phyloP scores from a whole-genome alignment of 2,888 invertebrate species.

The Smittia sp. region DNA sequence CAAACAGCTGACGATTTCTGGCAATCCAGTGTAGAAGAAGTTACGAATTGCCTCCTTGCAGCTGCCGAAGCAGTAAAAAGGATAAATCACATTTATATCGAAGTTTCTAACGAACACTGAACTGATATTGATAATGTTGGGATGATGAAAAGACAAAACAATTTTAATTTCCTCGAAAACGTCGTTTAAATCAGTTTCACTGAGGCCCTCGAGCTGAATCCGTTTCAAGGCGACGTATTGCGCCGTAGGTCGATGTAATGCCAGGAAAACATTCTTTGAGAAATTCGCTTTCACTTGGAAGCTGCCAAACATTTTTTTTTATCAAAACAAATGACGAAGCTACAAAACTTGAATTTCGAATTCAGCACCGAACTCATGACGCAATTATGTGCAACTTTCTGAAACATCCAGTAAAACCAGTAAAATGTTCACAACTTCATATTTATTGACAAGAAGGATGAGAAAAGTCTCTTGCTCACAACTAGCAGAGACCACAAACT shows the following conservation, averaged over 20 bases:
- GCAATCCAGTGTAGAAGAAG: constrained; percentile 63
- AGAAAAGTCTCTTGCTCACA: no score
- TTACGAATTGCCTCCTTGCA: constrained; percentile 74
- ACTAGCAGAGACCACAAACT: no score
- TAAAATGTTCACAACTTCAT: no score
- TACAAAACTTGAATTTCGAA: no score
- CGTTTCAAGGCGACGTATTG: constrained; percentile 71
- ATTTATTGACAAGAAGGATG: no score
- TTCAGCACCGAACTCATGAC: no score
- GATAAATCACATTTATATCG: constrained; percentile 76
- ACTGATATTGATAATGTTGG: constrained; percentile 71
- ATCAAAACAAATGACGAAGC: no score
- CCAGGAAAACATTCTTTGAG: constrained; percentile 59
- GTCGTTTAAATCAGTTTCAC: constrained; percentile 56
- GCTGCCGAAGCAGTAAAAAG: constrained; percentile 81
- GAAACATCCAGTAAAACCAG: no score
- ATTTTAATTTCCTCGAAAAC: constrained; percentile 75
- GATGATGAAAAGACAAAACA: constrained; percentile 74
- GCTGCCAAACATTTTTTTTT: constrained; percentile 13
- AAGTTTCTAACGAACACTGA: constrained; percentile 75
- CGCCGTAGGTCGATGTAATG: constrained; percentile 63
- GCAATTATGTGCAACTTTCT: no score
- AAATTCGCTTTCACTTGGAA: constrained; percentile 9
- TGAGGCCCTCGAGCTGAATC: constrained; percentile 70
- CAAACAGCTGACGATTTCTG: constrained; percentile 76